Evolutionary conservation across 2,113 vertebrate species (phyloP).

Genomic region (Sprattus sprattus): DNA sequence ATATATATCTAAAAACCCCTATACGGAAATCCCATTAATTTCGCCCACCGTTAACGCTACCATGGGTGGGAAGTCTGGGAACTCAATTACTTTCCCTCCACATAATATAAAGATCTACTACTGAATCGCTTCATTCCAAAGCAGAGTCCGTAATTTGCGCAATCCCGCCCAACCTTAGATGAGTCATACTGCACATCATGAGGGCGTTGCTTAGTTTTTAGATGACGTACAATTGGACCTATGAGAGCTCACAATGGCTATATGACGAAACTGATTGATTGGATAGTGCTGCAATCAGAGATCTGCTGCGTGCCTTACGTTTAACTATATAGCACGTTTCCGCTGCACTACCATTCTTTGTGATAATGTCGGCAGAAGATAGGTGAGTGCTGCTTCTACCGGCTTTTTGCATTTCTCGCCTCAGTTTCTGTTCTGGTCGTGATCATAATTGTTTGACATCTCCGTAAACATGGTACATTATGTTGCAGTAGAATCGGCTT

Average conservation of each 20-base stretch:
- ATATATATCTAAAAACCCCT: no score
- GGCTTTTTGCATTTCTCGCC: background rate
- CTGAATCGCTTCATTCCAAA: no score
- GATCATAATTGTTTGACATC: background rate
- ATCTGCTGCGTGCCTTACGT: constrained; percentile 32
- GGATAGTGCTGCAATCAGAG: constrained; percentile 58
- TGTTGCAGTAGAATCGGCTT: background rate
- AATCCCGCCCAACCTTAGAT: constrained; percentile 4
- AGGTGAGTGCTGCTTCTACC: constrained; percentile 61
- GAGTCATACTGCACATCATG: background rate
- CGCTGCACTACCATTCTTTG: constrained; percentile 70
- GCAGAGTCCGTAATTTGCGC: background rate
- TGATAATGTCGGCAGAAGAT: constrained; percentile 78
- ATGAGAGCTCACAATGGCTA: constrained; percentile 44
- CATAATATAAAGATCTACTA: no score
- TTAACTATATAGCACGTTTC: constrained; percentile 70
- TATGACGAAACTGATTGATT: constrained; percentile 56
- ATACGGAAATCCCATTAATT: no score
- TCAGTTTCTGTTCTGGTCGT: background rate
- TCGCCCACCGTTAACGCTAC: no score
- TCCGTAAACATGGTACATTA: background rate
- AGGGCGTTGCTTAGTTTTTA: background rate
- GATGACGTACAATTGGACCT: constrained; percentile 35
- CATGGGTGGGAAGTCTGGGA: no score
- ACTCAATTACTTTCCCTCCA: no score